Evolutionary conservation across 2,888 invertebrate species (phyloP).

Genomic region (Mythimna vitellina): DNA sequence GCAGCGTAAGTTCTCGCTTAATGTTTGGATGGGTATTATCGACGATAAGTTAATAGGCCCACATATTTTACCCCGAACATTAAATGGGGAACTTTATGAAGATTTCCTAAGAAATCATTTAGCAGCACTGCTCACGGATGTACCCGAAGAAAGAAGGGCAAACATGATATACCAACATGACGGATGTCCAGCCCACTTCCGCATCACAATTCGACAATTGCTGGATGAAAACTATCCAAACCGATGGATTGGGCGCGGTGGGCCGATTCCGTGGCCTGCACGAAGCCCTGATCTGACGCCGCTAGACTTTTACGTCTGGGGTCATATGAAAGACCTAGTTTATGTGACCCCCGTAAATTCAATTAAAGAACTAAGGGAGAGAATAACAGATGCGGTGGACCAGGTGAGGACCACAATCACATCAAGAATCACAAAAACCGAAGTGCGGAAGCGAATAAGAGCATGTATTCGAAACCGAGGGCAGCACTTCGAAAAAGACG

Average conservation of each 20-base stretch:
- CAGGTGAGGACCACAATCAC: constrained; percentile 5
- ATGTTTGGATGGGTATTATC: too few relatives aligned
- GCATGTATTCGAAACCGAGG: constrained; percentile 3
- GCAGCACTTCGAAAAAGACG: background rate
- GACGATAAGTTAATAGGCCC: constrained; percentile 20
- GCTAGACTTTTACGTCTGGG: constrained; percentile 17
- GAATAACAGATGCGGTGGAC: constrained; percentile 17
- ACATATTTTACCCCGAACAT: constrained; percentile 10
- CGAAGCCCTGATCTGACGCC: background rate
- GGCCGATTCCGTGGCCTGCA: too few relatives aligned
- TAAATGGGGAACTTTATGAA: constrained; percentile 22
- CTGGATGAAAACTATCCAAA: too few relatives aligned
- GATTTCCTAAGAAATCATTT: constrained; percentile 21
- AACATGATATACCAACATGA: background rate
- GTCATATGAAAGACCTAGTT: constrained; percentile 22
- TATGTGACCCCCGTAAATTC: constrained; percentile 1
- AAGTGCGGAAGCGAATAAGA: constrained; percentile 9
- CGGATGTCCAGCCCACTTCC: constrained; percentile 3
- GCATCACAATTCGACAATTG: background rate
- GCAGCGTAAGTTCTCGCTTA: background rate
- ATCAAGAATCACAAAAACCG: too few relatives aligned
- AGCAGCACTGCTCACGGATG: constrained; percentile 7
- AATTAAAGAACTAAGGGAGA: constrained; percentile 12
- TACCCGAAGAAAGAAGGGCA: constrained; percentile 6
- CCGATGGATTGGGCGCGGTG: too few relatives aligned